Conservation (phyloP, 2,113 vertebrate species). For the Lanius ludovicianus region DNA sequence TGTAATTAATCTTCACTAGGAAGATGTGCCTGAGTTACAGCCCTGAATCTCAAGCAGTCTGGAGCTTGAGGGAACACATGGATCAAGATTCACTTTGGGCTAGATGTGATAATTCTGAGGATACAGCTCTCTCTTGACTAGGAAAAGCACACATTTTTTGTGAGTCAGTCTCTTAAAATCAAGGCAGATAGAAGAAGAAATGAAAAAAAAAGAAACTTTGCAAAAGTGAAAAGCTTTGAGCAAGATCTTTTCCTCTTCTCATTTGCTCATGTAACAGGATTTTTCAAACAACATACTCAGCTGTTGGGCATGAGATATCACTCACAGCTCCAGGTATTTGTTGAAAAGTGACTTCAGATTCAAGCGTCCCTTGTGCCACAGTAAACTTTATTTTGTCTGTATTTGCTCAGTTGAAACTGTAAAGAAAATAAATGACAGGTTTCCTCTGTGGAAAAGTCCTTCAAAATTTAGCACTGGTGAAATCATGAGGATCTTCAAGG, state of each 20-base stretch:
- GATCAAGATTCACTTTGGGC: neutral
- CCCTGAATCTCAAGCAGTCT: neutral
- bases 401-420: conserved; percentile 6
- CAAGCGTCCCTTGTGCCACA: neutral
- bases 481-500: neutral
- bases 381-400: conserved; percentile 47
- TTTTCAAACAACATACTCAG: neutral
- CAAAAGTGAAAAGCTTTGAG: neutral
- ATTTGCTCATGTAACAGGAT: neutral
- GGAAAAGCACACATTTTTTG: neutral
- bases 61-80: neutral
- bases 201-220: neutral
- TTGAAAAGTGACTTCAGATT: conserved; percentile 1
- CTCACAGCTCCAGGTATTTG: neutral
- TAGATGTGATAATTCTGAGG: neutral
- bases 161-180: neutral
- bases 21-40: neutral
- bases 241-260: neutral
- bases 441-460: conserved; percentile 7
- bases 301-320: neutral
- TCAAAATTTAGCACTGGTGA: neutral
- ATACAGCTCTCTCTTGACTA: neutral
- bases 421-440: conserved; percentile 38
- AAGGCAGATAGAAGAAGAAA: neutral
- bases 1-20: neutral